Evolutionary conservation across 1,140 invertebrate genomes (phyloP), one percentile per base, ranked within the genome.

Genomic region (Propsilocerus akamusi): DNA sequence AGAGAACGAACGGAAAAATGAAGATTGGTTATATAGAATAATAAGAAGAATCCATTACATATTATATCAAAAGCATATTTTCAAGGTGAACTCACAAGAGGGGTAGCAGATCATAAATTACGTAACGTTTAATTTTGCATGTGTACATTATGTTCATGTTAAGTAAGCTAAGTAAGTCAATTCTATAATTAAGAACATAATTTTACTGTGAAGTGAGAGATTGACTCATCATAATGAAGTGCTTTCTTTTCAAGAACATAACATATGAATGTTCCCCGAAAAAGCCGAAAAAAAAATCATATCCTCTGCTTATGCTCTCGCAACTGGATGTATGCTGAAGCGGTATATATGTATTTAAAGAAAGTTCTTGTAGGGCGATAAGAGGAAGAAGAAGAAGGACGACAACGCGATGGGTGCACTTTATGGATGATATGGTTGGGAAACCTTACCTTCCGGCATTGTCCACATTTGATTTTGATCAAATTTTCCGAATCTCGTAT

Each of bases 61-160:
- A 41, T 41, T 41, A 41, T 41, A 41, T 41, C 34, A 41, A 41
- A 30, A 41, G 34, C 34, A 41, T 41, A 41, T 41, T 41, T 41
- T 41, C 34, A 41, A 41, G 34, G 34, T 41, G 34, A 41, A 41
- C 34, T 41, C 34, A 41, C 34, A 41, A 41, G n/a, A n/a, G n/a
- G n/a, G n/a, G n/a, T n/a, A n/a, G n/a, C n/a, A n/a, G n/a, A n/a
- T n/a, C n/a, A n/a, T n/a, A n/a, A n/a, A n/a, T n/a, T n/a, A n/a
- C n/a, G n/a, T n/a, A n/a, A n/a, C n/a, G n/a, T n/a, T n/a, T n/a
- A n/a, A n/a, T n/a, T n/a, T n/a, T n/a, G n/a, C n/a, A n/a, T n/a
- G n/a, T n/a, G n/a, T n/a, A n/a, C n/a, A n/a, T n/a, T n/a, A n/a
- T n/a, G n/a, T n/a, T n/a, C n/a, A n/a, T n/a, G n/a, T n/a, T n/a